These are phyloP conservation scores for Corbicula japonica DNA, from an alignment of 2,888 invertebrate species.

Conservation along the genomic window DNA sequence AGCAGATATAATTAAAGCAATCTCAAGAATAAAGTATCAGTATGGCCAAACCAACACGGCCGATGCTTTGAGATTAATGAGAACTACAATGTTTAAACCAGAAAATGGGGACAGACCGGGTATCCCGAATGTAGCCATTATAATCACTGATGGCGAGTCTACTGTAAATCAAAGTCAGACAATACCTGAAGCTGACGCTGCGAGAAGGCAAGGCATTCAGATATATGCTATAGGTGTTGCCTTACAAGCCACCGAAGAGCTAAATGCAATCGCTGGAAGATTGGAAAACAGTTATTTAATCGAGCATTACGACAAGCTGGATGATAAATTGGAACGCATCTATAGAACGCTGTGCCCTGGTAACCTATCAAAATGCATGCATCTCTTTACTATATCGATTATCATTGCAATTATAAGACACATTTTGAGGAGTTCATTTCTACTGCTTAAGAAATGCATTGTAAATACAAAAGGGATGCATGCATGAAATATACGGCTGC, in stretches of 20 bases:
- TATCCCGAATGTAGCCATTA: constrained; percentile 77
- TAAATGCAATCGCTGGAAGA: constrained; percentile 79
- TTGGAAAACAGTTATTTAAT: constrained; percentile 76
- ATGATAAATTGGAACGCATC: constrained; percentile 65
- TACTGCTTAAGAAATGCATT: neutral
- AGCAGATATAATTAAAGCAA: constrained; percentile 70
- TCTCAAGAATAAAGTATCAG: constrained; percentile 70
- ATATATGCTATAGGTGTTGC: constrained; percentile 77
- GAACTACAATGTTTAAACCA: constrained; percentile 73
- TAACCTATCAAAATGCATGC: constrained; percentile 44
- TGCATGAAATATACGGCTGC: constrained; percentile 11
- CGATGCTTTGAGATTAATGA: constrained; percentile 75
- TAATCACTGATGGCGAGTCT: constrained; percentile 83
- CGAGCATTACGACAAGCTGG: constrained; percentile 74
- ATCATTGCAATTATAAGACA: neutral
- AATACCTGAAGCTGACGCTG: constrained; percentile 74
- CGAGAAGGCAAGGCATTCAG: constrained; percentile 70
- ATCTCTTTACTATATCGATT: constrained; percentile 2
- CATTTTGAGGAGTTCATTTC: neutral
- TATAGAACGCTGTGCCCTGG: constrained; percentile 66
- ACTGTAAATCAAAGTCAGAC: constrained; percentile 76
- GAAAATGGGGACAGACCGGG: constrained; percentile 77
- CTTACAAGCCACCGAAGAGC: constrained; percentile 76
- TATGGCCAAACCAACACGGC: constrained; percentile 82
- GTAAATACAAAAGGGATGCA: constrained; percentile 18